Base-by-base conservation (phyloP, 2,113 vertebrate species). In the Myrmecobius fasciatus region DNA sequence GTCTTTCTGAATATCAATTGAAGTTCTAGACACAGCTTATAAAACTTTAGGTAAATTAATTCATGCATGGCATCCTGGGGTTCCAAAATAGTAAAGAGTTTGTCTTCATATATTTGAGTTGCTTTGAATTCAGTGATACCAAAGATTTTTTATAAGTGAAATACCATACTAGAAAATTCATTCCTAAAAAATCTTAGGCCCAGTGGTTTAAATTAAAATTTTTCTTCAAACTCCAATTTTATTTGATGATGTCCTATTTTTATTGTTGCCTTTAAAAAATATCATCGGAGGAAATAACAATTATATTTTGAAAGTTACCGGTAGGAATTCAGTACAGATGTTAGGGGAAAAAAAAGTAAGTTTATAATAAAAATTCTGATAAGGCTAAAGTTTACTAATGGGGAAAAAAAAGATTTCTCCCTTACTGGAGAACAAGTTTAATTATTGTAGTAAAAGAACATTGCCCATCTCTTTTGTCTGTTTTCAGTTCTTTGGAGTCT, bases 281-380 rank as follows among this genome's bases (percentile, higher is more conserved):
- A 89, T 2, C 67, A 24, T 83, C 36, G 22, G 67, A 83, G 36
- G 20, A n/a, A 83, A 91, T 51, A 60, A 12, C 8, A 89, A 3
- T 3, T 60, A 1, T 95, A 91, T 93, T 94, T 96, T 93, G n/a
- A 93, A 49, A 96, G 8, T 52, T 83, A 52, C 89, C 26, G 53
- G 47, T 25, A 91, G 48, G 43, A 47, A n/a, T 95, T 91, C 89
- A 95, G 56, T 49, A 75, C 31, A 89, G 25, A 89, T 92, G 91
- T 93, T 96, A 92, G 90, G 11, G 26, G 90, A 92, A 91, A 24
- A 89, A 96, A 96, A 89, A 54, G 17, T 94, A n/a, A 43, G 8
- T 92, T 96, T 96, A 93, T 89, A 0, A 89, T 96, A 17, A 94
- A 75, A 91, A 92, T 91, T 94, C 89, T 93, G 10, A 97, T 93